phyloP scores from a whole-genome alignment of 2,797 vertebrate genomes.

The Hafferia zeledoni region DNA sequence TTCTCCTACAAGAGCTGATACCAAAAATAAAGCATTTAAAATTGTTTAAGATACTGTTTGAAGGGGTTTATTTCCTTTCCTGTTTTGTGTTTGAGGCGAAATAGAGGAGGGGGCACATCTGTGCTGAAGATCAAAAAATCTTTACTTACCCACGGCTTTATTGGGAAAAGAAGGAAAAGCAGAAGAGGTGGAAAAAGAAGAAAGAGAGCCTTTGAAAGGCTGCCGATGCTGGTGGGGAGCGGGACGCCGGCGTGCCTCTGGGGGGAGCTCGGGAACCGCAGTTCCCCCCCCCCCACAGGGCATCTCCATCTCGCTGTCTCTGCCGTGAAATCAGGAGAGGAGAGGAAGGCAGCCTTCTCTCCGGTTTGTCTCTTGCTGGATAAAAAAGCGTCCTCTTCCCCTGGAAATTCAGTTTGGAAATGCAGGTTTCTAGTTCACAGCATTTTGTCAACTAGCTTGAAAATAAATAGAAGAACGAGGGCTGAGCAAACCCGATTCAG shows the following conservation, averaged over 20 bases:
- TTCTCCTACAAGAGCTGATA: not conserved
- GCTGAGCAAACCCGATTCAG: not conserved
- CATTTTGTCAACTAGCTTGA: not conserved
- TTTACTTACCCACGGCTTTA: not conserved
- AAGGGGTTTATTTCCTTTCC: not conserved
- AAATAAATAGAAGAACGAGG: not conserved
- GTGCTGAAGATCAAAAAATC: not conserved
- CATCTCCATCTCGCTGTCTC: not conserved
- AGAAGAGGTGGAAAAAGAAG: not conserved
- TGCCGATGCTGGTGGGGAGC: not conserved
- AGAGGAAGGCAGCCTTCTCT: not conserved
- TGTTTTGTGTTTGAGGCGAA: not conserved
- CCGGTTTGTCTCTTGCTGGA: not conserved
- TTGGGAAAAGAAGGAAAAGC: not conserved
- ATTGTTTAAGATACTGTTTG: not conserved
- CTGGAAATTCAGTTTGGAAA: not conserved
- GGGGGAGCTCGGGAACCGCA: conserved; percentile 67
- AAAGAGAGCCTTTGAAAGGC: not conserved
- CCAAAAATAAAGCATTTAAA: not conserved
- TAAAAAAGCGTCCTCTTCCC: not conserved
- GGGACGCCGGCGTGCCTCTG: conserved; percentile 29
- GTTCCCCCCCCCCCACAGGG: not conserved
- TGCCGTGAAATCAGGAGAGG: not conserved
- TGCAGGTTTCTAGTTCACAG: not conserved
- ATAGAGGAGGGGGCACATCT: rapidly evolving